Evolutionary conservation across 2,888 invertebrate species (phyloP).

Genomic region (Drosophila pseudotakahashii): DNA sequence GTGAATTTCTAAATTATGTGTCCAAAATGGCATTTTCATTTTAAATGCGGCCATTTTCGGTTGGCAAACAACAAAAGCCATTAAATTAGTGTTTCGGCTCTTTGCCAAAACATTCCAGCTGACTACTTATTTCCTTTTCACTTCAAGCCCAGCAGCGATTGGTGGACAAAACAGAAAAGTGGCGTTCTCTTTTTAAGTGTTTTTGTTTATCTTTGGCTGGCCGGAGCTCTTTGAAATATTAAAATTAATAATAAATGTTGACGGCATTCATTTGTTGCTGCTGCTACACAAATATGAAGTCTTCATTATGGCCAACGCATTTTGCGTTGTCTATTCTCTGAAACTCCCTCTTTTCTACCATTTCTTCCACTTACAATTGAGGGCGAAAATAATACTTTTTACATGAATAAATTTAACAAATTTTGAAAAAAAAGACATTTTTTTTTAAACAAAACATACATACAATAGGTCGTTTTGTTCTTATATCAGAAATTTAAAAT

Average conservation of each 20-base stretch:
- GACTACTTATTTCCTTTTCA: not conserved
- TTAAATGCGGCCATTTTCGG: not conserved
- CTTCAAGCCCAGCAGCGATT: not conserved
- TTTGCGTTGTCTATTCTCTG: conserved; percentile 31
- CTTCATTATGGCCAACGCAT: conserved; percentile 46
- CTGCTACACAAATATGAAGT: conserved; percentile 50
- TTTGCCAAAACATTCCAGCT: conserved; percentile 23
- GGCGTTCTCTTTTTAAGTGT: conserved; percentile 6
- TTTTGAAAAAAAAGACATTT: too few species aligned
- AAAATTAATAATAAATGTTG: conserved; percentile 75
- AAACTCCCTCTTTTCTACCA: not conserved
- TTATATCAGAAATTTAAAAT: too few species aligned
- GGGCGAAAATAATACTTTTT: not conserved
- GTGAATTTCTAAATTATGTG: not conserved
- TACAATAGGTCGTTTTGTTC: too few species aligned
- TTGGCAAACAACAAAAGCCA: conserved; percentile 16
- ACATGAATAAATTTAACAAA: too few species aligned
- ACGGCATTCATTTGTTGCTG: conserved; percentile 54
- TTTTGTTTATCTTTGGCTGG: conserved; percentile 18
- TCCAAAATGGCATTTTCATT: not conserved
- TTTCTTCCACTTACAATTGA: not conserved
- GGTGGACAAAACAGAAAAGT: conserved; percentile 10
- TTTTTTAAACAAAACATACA: too few species aligned
- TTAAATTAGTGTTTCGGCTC: conserved; percentile 30
- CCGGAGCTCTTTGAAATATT: conserved; percentile 66